Evolutionary conservation across 2,113 vertebrate genomes (phyloP), one percentile per base, ranked within the genome.

Genomic region (Lipophrys pholis): DNA sequence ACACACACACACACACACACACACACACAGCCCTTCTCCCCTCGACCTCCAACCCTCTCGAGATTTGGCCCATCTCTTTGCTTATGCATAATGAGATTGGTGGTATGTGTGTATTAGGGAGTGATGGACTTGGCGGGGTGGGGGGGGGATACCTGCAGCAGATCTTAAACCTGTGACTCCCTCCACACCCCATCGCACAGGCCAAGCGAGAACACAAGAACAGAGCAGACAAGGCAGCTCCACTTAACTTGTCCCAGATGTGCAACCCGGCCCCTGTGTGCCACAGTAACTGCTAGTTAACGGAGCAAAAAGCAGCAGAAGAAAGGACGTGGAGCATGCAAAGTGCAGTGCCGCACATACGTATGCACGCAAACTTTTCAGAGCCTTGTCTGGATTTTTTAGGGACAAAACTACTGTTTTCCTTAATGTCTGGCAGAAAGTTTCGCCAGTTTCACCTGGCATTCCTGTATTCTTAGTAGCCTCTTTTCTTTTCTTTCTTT

Each of bases 201-300:
- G 54, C 63, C 55, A 3, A 59, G 75, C 69, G 81, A 72, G 69
- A 70, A 30, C 15, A 10, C 69, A 83, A 72, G 69, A 70, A 30
- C 15, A 10, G 65, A 69, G 78, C 71, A 86, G 79, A 30, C 15
- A 11, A 62, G 67, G 78, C 71, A 86, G 79, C 83, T 74, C 75
- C 54, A 8, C 75, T 85, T 93, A 94, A 93, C 84, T 74, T 85
- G 69, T 94, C 90, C 93, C 93, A 94, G 92, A 94, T 94, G 94
- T 93, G 89, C 72, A 73, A 54, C 51, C 49, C 39, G 35, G 69
- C 73, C 80, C 54, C 77, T 54, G 65, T 81, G 63, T 67, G 73
- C 82, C 15, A 55, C 73, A 40, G 74, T 69, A 76, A 81, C 74
- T 81, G 64, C 54, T 21, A 40, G 60, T 62, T 77, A 73, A 76